Conservation (phyloP, 1,140 invertebrate species). For the Drosophila asahinai region DNA sequence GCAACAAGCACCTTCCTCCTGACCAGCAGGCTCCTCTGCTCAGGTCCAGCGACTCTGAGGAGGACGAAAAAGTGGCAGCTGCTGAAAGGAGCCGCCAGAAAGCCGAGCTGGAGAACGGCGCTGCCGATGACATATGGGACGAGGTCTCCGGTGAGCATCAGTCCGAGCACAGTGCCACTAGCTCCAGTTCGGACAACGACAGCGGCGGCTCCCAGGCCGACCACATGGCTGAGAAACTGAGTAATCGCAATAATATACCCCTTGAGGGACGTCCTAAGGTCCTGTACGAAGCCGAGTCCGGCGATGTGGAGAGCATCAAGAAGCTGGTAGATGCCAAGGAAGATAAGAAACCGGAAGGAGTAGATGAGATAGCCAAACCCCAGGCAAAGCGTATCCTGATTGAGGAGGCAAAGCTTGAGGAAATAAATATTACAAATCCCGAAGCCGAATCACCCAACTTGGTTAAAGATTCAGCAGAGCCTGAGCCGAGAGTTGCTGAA, state of each 20-base stretch:
- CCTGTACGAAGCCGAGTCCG: constrained; percentile 33
- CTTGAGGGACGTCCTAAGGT: constrained; percentile 48
- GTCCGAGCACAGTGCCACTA: constrained; percentile 15
- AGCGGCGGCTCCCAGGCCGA: constrained; percentile 39
- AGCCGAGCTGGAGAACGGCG: constrained; percentile 45
- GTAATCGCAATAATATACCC: constrained; percentile 12
- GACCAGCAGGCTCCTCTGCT: constrained; percentile 63
- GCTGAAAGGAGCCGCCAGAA: constrained; percentile 35
- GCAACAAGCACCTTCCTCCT: constrained; percentile 59
- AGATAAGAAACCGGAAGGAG: background rate
- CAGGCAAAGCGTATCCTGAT: background rate
- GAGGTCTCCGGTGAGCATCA: constrained; percentile 58
- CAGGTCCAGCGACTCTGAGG: constrained; percentile 71
- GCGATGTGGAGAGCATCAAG: constrained; percentile 4
- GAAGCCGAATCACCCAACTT: background rate
- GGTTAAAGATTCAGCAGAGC: background rate
- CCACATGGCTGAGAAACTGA: constrained; percentile 45
- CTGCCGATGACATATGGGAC: constrained; percentile 62
- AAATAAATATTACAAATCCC: background rate
- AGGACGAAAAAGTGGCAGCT: constrained; percentile 37
- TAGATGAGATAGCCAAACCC: constrained; percentile 3
- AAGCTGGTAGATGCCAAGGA: constrained; percentile 1
- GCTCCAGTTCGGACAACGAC: constrained; percentile 48
- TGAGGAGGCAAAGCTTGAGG: constrained; percentile 6
- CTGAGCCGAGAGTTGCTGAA: background rate